Evolutionary conservation across 1,140 invertebrate genomes (phyloP), one percentile per base, ranked within the genome.

Genomic region (Euura saliciscinereae): DNA sequence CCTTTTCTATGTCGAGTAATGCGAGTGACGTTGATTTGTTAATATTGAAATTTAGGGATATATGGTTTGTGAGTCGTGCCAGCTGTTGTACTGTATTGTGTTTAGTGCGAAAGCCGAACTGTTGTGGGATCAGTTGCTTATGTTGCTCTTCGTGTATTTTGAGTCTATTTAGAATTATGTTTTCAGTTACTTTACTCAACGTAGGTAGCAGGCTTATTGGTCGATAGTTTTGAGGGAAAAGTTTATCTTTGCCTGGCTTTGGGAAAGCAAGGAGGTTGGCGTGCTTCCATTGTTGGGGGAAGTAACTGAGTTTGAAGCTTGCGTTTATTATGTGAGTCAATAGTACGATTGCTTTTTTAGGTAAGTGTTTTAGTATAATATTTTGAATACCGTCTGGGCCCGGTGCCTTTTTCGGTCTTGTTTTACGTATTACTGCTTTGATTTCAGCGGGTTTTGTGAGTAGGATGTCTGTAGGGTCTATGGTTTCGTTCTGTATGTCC

Each of bases 131-230:
- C 2, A 77, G 4, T 43, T 51, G 11, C 6, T 71, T 45, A 0
- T 77, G 64, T 66, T 43, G 6, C 6, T 44, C 67, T 68, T 71
- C 68, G 11, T 73, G 59, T 3, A 73, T 65, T 70, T 73, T 77
- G 0, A 81, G 42, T 76, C 81, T 72, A 10, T 71, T 76, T 2
- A 80, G 66, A 2, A 85, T 74, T 0, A 80, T 68, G 45, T 43
- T 80, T 78, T 85, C 84, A 1, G 80, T 65, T 10, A 84, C 43
- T 77, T 86, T n/a, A n/a, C n/a, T n/a, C n/a, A n/a, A n/a, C n/a
- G n/a, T n/a, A n/a, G n/a, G n/a, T n/a, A n/a, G n/a, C n/a, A n/a
- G n/a, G n/a, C n/a, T n/a, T n/a, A n/a, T n/a, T n/a, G n/a, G n/a
- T n/a, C n/a, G n/a, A n/a, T n/a, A n/a, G n/a, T n/a, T n/a, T n/a